These are phyloP conservation scores for Resseliella maxima DNA, from an alignment of 2,888 invertebrate species.

Conservation along the genomic window DNA sequence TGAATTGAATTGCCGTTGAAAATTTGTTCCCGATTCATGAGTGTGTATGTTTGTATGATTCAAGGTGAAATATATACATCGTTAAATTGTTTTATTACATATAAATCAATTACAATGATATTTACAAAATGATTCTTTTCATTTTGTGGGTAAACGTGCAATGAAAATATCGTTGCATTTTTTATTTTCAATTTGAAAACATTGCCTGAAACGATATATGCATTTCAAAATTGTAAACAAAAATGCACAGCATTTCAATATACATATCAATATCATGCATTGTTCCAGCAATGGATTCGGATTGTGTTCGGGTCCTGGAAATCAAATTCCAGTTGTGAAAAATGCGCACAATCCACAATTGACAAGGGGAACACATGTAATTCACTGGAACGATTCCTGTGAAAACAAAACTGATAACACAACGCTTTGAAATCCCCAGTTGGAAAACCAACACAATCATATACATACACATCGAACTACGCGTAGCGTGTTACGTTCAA, in stretches of 20 bases:
- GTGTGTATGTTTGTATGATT: too few relatives aligned
- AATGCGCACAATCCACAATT: slow-evolving; percentile 1
- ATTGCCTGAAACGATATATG: slow-evolving; percentile 14
- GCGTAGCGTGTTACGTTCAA: too few relatives aligned
- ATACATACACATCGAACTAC: not conserved
- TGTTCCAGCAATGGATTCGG: not conserved
- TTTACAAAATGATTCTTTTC: slow-evolving; percentile 36
- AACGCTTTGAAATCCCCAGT: not conserved
- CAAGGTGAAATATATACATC: not conserved
- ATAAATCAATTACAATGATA: not conserved
- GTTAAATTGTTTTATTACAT: not conserved
- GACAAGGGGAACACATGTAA: not conserved
- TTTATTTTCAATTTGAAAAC: slow-evolving; percentile 33
- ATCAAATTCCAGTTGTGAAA: not conserved
- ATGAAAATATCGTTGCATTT: not conserved
- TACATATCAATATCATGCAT: not conserved
- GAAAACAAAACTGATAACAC: slow-evolving; percentile 46
- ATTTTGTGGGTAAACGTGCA: not conserved
- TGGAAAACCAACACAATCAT: not conserved
- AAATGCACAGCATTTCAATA: not conserved
- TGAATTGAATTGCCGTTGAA: too few relatives aligned
- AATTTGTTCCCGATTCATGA: too few relatives aligned
- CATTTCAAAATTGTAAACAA: slow-evolving; percentile 36
- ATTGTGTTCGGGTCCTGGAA: not conserved
- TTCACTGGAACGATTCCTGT: not conserved